Conservation (phyloP, 30 jellyfish, hydroid and myxozoan species). For the Aurelia coerulea region DNA sequence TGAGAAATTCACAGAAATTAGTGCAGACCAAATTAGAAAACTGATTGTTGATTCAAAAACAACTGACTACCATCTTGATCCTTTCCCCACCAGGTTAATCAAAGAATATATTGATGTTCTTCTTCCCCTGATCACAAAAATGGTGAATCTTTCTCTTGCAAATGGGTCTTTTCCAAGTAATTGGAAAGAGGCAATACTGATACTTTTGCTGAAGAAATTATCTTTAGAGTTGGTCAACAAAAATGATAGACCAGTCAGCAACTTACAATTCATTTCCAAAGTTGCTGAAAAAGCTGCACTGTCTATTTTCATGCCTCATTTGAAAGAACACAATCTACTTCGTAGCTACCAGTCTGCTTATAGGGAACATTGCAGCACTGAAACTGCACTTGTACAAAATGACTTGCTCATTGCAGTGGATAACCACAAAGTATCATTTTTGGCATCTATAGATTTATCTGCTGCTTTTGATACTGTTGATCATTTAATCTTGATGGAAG, state of each 20-base stretch:
- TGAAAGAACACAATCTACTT: slow-evolving; percentile 20
- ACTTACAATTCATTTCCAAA: background rate
- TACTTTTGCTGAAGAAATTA: slow-evolving; percentile 11
- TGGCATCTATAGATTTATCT: too few relatives aligned
- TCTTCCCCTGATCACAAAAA: background rate
- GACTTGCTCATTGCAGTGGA: too few relatives aligned
- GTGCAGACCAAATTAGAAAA: background rate
- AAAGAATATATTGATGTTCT: background rate
- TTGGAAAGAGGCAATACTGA: slow-evolving; percentile 18
- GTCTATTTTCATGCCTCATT: slow-evolving; percentile 7
- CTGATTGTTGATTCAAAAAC: too few relatives aligned
- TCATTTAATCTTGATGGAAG: background rate
- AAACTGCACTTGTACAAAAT: too few relatives aligned
- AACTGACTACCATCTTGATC: too few relatives aligned
- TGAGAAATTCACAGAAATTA: slow-evolving; percentile 2
- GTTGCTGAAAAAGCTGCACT: background rate
- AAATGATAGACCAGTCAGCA: background rate
- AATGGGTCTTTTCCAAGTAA: slow-evolving; percentile 15
- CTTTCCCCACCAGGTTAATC: background rate
- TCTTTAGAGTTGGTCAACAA: slow-evolving; percentile 1
- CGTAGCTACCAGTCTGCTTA: slow-evolving; percentile 25
- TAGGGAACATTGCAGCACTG: too few relatives aligned
- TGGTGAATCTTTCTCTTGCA: background rate
- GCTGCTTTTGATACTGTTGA: background rate
- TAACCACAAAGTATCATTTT: too few relatives aligned